Percentiles rank a stretch among this genome's conserved stretches.
Conservation (phyloP, 2,797 vertebrate species). For the Megaceryle alcyon region DNA sequence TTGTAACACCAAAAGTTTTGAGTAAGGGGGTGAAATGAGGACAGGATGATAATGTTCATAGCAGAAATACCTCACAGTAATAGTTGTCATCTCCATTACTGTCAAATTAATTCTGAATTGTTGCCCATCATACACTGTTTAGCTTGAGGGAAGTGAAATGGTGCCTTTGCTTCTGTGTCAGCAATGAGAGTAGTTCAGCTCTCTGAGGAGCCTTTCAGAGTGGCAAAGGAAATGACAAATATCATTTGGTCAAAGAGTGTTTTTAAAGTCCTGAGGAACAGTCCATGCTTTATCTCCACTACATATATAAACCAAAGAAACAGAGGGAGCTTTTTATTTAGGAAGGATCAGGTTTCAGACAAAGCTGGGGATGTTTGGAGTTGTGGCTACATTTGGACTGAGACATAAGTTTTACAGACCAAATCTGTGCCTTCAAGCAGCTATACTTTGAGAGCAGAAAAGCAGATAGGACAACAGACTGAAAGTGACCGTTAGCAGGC, state of each 20-base stretch:
- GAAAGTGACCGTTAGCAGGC: background rate
- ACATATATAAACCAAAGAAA: background rate
- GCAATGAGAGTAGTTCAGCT: slow-evolving; percentile 6
- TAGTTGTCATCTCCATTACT: slow-evolving; percentile 49
- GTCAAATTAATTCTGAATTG: slow-evolving; percentile 66
- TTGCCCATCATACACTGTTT: slow-evolving; percentile 25
- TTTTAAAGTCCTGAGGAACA: background rate
- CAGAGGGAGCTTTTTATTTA: background rate
- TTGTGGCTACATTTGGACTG: background rate
- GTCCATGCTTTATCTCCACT: background rate
- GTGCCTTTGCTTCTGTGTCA: background rate
- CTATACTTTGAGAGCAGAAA: background rate
- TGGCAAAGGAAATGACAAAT: slow-evolving; percentile 39
- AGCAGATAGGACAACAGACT: background rate
- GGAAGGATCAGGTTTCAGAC: background rate
- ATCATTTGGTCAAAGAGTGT: slow-evolving; percentile 22
- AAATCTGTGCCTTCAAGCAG: background rate
- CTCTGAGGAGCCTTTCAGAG: background rate
- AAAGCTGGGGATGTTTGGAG: background rate
- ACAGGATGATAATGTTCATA: background rate
- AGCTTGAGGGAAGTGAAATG: slow-evolving; percentile 36
- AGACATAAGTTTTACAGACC: background rate
- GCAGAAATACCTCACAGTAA: slow-evolving; percentile 53
- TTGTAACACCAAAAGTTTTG: background rate
- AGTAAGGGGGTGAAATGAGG: background rate